Conservation (phyloP, 1,140 invertebrate species). For the Achatina immaculata region DNA sequence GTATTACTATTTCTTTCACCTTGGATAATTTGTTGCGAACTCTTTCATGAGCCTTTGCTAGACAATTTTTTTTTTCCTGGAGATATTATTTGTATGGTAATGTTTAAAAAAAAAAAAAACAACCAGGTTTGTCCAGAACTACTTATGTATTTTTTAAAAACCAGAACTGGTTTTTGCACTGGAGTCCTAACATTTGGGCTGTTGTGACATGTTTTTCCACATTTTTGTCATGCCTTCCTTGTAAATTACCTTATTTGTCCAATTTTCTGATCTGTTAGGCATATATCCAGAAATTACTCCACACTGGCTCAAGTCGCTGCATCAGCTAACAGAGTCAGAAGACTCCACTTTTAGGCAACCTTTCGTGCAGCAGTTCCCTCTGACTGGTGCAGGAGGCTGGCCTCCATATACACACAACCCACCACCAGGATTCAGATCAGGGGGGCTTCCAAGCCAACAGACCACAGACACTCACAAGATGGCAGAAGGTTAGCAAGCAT, state of each 20-base stretch:
- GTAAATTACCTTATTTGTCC: background rate
- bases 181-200: too few relatives aligned
- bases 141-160: too few relatives aligned
- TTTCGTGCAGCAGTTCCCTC: conserved; percentile 67
- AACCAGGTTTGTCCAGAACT: too few relatives aligned
- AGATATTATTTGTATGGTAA: too few relatives aligned
- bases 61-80: too few relatives aligned
- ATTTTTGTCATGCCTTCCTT: background rate
- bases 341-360: conserved; percentile 56
- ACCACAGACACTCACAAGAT: conserved; percentile 63
- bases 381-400: conserved; percentile 60
- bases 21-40: too few relatives aligned
- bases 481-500: conserved; percentile 56
- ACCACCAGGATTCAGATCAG: conserved; percentile 64
- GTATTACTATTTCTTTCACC: too few relatives aligned
- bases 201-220: too few relatives aligned
- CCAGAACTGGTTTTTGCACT: too few relatives aligned
- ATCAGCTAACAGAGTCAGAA: conserved; percentile 72
- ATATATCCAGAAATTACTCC: conserved; percentile 58
- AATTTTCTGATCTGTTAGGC: too few relatives aligned
- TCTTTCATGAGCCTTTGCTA: too few relatives aligned
- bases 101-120: too few relatives aligned
- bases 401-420: conserved; percentile 66
- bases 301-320: conserved; percentile 74
- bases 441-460: conserved; percentile 57